Evolutionary conservation across 1,140 invertebrate species (phyloP), one percentile per base, ranked within the genome.

Genomic region (Drosophila nebulosa): DNA sequence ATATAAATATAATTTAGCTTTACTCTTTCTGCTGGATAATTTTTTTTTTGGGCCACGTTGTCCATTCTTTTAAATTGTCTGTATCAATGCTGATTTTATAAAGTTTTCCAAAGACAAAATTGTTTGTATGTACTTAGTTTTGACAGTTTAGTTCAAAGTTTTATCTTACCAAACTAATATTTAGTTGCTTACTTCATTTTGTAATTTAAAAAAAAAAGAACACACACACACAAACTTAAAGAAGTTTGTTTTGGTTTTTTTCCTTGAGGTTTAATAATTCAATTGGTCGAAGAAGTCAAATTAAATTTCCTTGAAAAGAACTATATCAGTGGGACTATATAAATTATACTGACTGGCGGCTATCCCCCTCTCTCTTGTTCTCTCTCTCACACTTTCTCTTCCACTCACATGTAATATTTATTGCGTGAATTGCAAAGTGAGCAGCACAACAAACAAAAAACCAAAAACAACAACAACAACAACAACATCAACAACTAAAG

Each of bases 401-500:
- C n/a, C n/a, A 46, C 16, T 46, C 39, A 55, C 16, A 55, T 55
- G 26, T 30, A 26, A 55, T 30, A 55, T 32, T 27, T 55, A 55
- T 55, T 55, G 52, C 52, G 52, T 55, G 26, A 55, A 55, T 55
- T 55, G 52, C 27, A 55, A 55, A 55, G 22, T 30, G 16, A 58
- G 18, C 55, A 57, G n/a, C 55, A 57, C 18, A 56, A 55, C n/a
- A 35, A 35, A 53, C 35, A 32, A 30, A 14, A n/a, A n/a, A n/a
- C n/a, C 52, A 55, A 32, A 16, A 52, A 14, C 12, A 51, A 52
- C 26, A 55, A 55, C 14, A 36, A 36, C 32, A 58, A 32, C 16
- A 16, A 27, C 14, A 36, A 36, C 32, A 58, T 24, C 16, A 16
- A 27, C 62, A 75, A 60, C 5, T 67, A 58, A 72, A 64, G 53